Percentiles rank a stretch among this genome's conserved stretches.
These are phyloP conservation scores for Syrista parreyssii DNA, from an alignment of 2,888 invertebrate genomes.

Conservation along the genomic window DNA sequence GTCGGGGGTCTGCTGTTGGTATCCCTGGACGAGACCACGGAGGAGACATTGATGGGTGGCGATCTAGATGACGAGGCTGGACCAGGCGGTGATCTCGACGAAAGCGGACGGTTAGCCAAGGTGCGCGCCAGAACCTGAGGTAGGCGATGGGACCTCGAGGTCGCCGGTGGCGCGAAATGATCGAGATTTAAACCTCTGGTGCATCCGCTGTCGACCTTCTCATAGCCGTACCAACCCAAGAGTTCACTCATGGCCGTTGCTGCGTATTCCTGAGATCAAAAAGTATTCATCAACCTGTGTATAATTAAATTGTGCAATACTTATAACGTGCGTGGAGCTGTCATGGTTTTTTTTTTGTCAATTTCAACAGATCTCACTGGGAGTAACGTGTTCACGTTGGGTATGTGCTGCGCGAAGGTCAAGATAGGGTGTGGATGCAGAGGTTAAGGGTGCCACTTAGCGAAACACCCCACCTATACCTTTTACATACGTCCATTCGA, in stretches of 20 bases:
- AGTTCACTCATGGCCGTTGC: slow-evolving; percentile 94
- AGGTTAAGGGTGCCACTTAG: slow-evolving; percentile 5
- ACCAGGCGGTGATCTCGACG: slow-evolving; percentile 54
- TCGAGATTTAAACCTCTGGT: slow-evolving; percentile 68
- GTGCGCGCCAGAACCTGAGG: slow-evolving; percentile 23
- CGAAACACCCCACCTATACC: neutral
- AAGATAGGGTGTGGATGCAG: neutral
- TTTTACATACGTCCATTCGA: neutral
- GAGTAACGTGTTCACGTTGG: neutral
- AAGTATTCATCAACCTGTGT: neutral
- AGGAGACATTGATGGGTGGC: slow-evolving; percentile 32
- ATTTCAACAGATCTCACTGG: neutral
- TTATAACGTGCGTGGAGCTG: neutral
- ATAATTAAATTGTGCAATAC: neutral
- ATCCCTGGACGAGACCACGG: slow-evolving; percentile 36
- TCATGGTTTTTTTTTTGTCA: neutral
- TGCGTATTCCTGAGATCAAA: slow-evolving; percentile 82
- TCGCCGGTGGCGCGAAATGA: slow-evolving; percentile 57
- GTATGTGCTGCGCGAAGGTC: neutral
- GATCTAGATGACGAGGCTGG: slow-evolving; percentile 58
- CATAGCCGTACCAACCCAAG: slow-evolving; percentile 92
- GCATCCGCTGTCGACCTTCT: slow-evolving; percentile 76
- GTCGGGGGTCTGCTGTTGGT: slow-evolving; percentile 28
- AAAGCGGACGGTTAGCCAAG: slow-evolving; percentile 62
- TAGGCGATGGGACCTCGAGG: slow-evolving; percentile 38